Percentiles rank a stretch among this genome's conserved stretches.
These are phyloP conservation scores for Paedocypris sp. DNA, from an alignment of 2,113 vertebrate genomes.

Conservation along the genomic window DNA sequence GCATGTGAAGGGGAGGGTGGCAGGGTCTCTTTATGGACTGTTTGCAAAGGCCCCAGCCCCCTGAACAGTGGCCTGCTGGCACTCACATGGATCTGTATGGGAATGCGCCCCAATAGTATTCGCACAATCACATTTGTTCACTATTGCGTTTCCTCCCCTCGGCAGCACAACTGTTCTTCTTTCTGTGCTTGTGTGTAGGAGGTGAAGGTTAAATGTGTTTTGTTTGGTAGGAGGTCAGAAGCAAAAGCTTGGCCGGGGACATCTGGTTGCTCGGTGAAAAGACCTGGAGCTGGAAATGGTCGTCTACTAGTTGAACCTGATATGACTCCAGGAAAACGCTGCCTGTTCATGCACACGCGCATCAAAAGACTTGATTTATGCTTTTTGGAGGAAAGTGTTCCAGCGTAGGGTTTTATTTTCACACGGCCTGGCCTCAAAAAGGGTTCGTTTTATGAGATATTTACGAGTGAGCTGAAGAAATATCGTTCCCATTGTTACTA, in stretches of 20 bases:
- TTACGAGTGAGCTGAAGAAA: too few relatives aligned
- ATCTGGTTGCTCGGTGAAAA: conserved; percentile 45
- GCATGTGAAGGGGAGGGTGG: conserved; percentile 68
- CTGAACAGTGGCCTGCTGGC: conserved; percentile 21
- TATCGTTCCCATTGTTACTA: too few relatives aligned
- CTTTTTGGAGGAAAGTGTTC: conserved; percentile 12
- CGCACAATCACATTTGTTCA: conserved; percentile 45
- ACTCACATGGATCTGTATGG: conserved; percentile 28
- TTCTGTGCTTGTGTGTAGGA: conserved; percentile 7
- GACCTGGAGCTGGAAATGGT: conserved; percentile 30
- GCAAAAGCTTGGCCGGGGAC: conserved; percentile 30
- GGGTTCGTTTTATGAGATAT: too few relatives aligned
- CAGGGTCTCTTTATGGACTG: conserved; percentile 59
- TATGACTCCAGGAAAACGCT: conserved; percentile 28
- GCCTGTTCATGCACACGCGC: conserved; percentile 23
- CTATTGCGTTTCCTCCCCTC: conserved; percentile 34
- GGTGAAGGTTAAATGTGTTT: conserved; percentile 30
- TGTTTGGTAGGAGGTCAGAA: conserved; percentile 46
- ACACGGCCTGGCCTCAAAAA: neutral
- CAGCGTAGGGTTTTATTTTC: too few relatives aligned
- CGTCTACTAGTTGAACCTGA: conserved; percentile 1
- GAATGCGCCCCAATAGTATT: conserved; percentile 45
- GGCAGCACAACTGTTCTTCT: conserved; percentile 2
- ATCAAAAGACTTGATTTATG: conserved; percentile 1
- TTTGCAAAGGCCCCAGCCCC: conserved; percentile 52